Base-by-base conservation (phyloP, 2,797 vertebrate species). In the Crenuchus spilurus region DNA sequence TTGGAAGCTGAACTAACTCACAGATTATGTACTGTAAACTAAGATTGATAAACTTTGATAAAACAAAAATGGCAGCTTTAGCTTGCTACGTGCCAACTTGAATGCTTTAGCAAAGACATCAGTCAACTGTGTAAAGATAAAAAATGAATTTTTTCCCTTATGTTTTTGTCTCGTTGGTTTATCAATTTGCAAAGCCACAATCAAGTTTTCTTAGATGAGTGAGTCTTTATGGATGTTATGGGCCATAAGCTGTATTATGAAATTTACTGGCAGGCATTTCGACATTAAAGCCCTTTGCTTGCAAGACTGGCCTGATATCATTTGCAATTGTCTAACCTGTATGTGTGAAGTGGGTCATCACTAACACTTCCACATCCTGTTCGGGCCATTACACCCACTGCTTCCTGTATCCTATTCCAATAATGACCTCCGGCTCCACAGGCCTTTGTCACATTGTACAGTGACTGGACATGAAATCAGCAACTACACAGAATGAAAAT, bases 331-430 rank as follows among this genome's bases (percentile, higher is more conserved):
- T 52, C 49, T 61, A 48, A 69, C 58, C 70, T 16, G 48, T 31
- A 46, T 61, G 66, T 70, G 54, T 60, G 33, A 73, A 73, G 55
- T 70, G 42, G 69, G 70, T 76, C 70, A 57, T 70, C 60, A 58
- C 61, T 64, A 44, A 44, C 61, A 26, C 49, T 68, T 70, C 60
- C 65, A 65, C 46, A 66, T 58, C 55, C 44, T 48, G 60, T 46
- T 63, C 54, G 33, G 49, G 57, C 57, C 37, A 61, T 49, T 52
- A 57, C 22, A n/a, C 67, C 28, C 28, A 7, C 63, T 31, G 41
- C 73, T 78, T 81, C 76, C 80, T 78, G 76, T 73, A 52, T 66
- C n/a, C 57, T 70, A 67, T 58, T 72, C 63, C 70, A 64, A 3
- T 69, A 52, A 58, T 75, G 65, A 78, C 41, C 60, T 75, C 44